Evolutionary conservation across 92 coral and sea anemone genomes (phyloP).

Genomic region (Actinernus sp.): DNA sequence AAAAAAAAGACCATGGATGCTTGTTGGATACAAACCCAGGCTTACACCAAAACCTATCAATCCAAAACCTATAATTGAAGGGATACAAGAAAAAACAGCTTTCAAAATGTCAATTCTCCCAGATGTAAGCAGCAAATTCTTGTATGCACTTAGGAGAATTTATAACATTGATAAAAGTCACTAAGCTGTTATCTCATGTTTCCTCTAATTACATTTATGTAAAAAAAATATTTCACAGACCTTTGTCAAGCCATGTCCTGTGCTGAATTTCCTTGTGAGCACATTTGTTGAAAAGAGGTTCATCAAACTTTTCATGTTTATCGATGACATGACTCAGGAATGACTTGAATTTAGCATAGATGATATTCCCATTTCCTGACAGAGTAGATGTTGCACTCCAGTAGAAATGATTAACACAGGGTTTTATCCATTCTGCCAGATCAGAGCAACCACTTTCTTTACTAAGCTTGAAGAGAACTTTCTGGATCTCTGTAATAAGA

Average conservation of each 20-base stretch:
- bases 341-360: constrained; percentile 51
- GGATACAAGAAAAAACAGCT: too few relatives aligned
- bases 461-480: constrained; percentile 54
- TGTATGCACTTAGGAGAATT: not conserved
- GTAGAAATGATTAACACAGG: constrained; percentile 55
- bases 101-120: too few relatives aligned
- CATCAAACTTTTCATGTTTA: too few relatives aligned
- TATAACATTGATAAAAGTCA: not conserved
- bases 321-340: too few relatives aligned
- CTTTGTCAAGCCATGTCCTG: constrained; percentile 58
- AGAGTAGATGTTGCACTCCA: constrained; percentile 56
- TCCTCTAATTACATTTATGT: not conserved
- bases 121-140: too few relatives aligned
- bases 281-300: constrained; percentile 52
- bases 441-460: constrained; percentile 58
- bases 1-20: too few relatives aligned
- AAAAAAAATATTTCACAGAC: constrained; percentile 28
- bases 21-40: too few relatives aligned
- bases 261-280: constrained; percentile 41
- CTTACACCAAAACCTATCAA: too few relatives aligned
- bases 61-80: too few relatives aligned
- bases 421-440: constrained; percentile 40
- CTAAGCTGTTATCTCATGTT: not conserved
- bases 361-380: constrained; percentile 51
- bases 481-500: constrained; percentile 50